Conservation (phyloP, 2,113 vertebrate genomes). For the Gallinago media region DNA sequence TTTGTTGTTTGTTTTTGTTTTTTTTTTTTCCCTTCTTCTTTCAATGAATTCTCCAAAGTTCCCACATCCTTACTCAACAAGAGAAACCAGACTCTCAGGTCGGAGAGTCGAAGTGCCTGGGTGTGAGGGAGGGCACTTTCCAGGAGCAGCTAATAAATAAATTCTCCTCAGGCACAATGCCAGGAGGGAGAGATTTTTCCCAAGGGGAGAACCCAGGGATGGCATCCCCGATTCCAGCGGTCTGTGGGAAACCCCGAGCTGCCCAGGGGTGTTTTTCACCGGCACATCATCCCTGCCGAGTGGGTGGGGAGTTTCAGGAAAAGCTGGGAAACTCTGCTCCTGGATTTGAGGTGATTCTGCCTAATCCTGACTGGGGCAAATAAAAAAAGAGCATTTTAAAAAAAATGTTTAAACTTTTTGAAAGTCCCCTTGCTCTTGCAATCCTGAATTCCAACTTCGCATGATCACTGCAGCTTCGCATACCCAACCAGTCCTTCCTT, state of each 20-base stretch:
- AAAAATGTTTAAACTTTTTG: not conserved
- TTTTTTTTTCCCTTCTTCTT: not conserved
- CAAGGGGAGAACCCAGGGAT: fast-evolving
- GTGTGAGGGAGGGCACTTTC: not conserved
- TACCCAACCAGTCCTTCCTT: not conserved
- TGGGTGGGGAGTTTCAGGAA: not conserved
- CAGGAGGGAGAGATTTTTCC: not conserved
- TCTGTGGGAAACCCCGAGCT: not conserved
- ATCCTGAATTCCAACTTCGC: not conserved
- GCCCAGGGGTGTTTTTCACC: not conserved
- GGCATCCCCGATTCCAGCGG: not conserved
- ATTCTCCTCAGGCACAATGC: not conserved
- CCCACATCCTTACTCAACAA: not conserved
- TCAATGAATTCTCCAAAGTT: not conserved
- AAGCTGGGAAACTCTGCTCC: not conserved
- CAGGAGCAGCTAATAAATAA: not conserved
- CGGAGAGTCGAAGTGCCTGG: not conserved
- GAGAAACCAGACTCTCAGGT: fast-evolving
- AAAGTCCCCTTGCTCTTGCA: not conserved
- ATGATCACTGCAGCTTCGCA: not conserved
- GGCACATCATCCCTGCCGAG: fast-evolving
- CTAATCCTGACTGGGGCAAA: not conserved
- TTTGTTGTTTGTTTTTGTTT: no score
- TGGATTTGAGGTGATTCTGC: fast-evolving
- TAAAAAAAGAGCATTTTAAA: not conserved